A percentile compares a stretch with the other conserved stretches of the same genome.
Conservation (phyloP, 2,113 vertebrate genomes). For the Chaetorhynchus papuensis region DNA sequence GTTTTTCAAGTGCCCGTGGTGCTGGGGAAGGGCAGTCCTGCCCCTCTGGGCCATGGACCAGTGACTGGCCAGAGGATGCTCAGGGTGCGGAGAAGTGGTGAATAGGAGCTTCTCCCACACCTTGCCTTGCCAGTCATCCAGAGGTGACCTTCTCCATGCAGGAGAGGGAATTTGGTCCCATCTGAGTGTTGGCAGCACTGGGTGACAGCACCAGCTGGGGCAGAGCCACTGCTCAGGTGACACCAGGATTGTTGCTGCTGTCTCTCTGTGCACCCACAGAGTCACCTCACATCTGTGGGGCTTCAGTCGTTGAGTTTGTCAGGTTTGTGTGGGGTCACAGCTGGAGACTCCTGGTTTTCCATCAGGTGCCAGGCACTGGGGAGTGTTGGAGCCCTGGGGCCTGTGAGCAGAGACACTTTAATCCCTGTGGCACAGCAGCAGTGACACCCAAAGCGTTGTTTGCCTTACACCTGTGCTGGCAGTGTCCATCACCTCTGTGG, state of each 20-base stretch:
- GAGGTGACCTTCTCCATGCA: neutral
- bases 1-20: neutral
- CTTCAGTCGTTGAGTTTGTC: neutral
- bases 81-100: neutral
- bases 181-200: neutral
- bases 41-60: accelerated
- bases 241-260: neutral
- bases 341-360: neutral
- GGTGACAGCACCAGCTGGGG: neutral
- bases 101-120: neutral
- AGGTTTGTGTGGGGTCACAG: neutral
- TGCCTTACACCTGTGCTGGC: neutral
- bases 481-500: neutral
- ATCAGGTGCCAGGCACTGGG: neutral
- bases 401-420: neutral
- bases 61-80: neutral
- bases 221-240: neutral
- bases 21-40: neutral
- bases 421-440: neutral
- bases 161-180: neutral
- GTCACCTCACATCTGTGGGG: neutral
- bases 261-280: neutral
- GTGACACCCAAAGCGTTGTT: neutral
- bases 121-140: neutral
- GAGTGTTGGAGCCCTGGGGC: neutral